Evolutionary conservation across 2,888 invertebrate species (phyloP), one percentile per base, ranked within the genome.

Genomic region (Bembecia ichneumoniformis): DNA sequence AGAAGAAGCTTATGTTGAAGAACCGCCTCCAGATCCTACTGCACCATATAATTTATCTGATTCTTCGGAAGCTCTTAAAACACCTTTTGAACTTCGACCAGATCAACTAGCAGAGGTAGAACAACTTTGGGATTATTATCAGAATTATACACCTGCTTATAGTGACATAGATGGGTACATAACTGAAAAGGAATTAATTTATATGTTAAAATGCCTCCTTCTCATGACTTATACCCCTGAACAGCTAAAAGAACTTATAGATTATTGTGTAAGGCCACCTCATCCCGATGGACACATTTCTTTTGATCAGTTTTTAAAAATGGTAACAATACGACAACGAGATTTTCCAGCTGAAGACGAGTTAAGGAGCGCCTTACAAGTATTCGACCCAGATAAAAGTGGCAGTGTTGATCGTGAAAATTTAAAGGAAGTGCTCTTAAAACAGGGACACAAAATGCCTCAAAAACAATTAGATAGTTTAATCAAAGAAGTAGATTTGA

Each of bases 401-500:
- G 80, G 79, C 4, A n/a, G 54, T 7, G 55, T 86, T 34, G 78
- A 82, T 34, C 68, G 82, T 49, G 82, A 79, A 46, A 55, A 68
- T 55, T 52, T 86, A 16, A 83, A 64, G 57, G 81, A 82, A 36
- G 58, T 74, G 13, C 58, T 84, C 35, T 34, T 57, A 3, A 77
- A 70, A 49, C 66, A 69, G 52, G 86, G 86, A n/a, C 54, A 75
- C 48, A 83, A 77, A 66, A 68, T 86, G 74, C 35, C 64, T 1
- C 64, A 62, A 14, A 80, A 70, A 52, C 58, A 59, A 46, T 49
- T 83, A 17, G 76, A 82, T 49, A 74, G 69, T 55, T 66, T 86
- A 15, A 75, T 86, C 46, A 84, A 83, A 59, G 86, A 86, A 62
- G 77, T 84, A 3, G 86, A 86, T 52, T 66, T 86, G 55, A 68